Evolutionary conservation across 2,113 vertebrate genomes (phyloP).

Genomic region (Eubucco bourcierii): DNA sequence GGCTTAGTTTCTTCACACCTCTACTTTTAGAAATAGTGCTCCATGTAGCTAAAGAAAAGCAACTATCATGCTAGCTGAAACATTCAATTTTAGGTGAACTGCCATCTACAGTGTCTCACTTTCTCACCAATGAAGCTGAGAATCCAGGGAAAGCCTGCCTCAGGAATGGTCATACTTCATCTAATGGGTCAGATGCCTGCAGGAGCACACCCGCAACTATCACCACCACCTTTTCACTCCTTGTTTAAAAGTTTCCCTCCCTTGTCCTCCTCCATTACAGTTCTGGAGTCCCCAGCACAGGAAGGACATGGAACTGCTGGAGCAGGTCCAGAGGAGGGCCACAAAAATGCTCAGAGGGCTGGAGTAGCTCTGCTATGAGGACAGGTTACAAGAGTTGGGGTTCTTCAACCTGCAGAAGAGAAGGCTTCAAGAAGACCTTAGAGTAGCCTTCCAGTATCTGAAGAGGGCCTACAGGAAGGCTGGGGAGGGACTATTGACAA

Average conservation of each 20-base stretch:
- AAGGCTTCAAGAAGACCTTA: too few species aligned
- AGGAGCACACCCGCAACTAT: not conserved
- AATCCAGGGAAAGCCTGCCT: not conserved
- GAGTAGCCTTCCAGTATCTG: too few species aligned
- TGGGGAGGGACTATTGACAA: too few species aligned
- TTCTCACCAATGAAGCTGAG: not conserved
- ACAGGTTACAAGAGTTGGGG: too few species aligned
- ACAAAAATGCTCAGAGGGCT: too few species aligned
- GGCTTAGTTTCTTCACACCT: not conserved
- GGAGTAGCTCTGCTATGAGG: too few species aligned
- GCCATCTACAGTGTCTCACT: rapidly evolving
- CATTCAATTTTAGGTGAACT: not conserved
- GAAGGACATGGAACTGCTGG: too few species aligned
- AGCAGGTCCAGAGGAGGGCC: too few species aligned
- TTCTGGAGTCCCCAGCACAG: too few species aligned
- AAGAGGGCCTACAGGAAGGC: too few species aligned
- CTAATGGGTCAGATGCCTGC: not conserved
- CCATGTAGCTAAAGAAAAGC: not conserved
- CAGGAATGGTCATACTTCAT: not conserved
- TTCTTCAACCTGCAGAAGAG: too few species aligned
- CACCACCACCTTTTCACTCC: not conserved
- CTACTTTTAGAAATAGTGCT: not conserved
- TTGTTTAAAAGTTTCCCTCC: not conserved
- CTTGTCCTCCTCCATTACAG: not conserved
- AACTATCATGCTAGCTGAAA: not conserved